Base-by-base conservation (phyloP, 2,113 vertebrate genomes). In the Zingel zingel region DNA sequence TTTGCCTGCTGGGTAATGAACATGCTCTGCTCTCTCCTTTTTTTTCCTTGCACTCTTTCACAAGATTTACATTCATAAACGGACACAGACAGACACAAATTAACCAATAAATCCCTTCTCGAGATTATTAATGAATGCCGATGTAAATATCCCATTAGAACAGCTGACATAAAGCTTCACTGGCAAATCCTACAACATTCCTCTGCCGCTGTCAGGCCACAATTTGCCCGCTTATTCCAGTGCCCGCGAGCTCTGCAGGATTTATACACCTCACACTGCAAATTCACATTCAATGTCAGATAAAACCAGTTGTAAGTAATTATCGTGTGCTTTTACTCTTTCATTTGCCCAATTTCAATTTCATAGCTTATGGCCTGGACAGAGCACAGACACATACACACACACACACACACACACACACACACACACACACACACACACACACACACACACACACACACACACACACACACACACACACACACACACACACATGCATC, bases 271-370 rank as follows among this genome's bases (percentile, higher is more conserved):
- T 90, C 74, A 79, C 74, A 81, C 85, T 56, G 79, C 84, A 86
- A 84, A 74, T 86, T 59, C 71, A 88, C 77, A 90, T 84, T 68
- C 47, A 83, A 1, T 58, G 59, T 73, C 80, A 87, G 1, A 19
- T 82, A 50, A 74, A 86, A 74, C 77, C 89, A 81, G 87, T 84
- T 83, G 80, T 86, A 83, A 86, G 86, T 15, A 59, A 82, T 30
- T 82, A 91, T 89, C 18, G 18, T 86, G 81, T 87, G 71, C 68
- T 79, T 89, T 81, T 70, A 69, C 71, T 54, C 54, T 43, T 77
- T 77, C 54, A 72, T 77, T 71, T 51, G 33, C 56, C 74, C 56
- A 80, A 16, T 67, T 77, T 82, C 78, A 63, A 51, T 86, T 82
- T 65, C 33, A 79, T 23, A 80, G 80, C 77, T 84, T 48, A 59